Evolutionary conservation across 64 coral and sea anemone species (phyloP).

Genomic region (Hydrozoanthus tunicans): DNA sequence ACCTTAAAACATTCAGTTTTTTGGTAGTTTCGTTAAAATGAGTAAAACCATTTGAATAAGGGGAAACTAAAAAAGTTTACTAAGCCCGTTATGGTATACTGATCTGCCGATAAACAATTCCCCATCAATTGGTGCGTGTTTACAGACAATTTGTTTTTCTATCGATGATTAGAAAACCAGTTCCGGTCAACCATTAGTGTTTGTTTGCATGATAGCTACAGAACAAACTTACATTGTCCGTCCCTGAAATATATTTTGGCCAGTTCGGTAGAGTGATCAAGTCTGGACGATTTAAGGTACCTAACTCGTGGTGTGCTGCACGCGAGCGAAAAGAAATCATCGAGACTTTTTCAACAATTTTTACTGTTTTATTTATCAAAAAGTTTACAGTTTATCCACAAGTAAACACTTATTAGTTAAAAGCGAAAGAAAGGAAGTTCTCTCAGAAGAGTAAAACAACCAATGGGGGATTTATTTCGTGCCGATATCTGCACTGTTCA

Average conservation of each 20-base stretch:
- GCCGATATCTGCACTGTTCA: background rate
- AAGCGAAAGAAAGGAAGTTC: background rate
- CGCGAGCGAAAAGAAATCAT: background rate
- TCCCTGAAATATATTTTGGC: background rate
- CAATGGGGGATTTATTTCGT: conserved; percentile 21
- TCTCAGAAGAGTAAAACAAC: background rate
- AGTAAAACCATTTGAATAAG: no score
- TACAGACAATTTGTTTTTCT: conserved; percentile 20
- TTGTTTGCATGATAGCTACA: conserved; percentile 45
- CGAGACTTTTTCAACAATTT: background rate
- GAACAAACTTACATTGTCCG: background rate
- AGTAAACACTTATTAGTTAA: background rate
- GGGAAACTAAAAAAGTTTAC: no score
- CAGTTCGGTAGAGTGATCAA: background rate
- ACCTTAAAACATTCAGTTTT: no score
- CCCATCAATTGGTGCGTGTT: background rate
- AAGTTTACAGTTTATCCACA: background rate
- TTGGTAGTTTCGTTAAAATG: no score
- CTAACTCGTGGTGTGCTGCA: background rate
- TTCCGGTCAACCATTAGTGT: conserved; percentile 33
- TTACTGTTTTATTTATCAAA: no score
- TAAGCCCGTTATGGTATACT: no score
- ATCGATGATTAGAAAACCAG: background rate
- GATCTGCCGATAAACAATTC: no score
- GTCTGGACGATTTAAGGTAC: background rate